Conservation (phyloP, 2,797 vertebrate genomes). For the Diplodus puntazzo region DNA sequence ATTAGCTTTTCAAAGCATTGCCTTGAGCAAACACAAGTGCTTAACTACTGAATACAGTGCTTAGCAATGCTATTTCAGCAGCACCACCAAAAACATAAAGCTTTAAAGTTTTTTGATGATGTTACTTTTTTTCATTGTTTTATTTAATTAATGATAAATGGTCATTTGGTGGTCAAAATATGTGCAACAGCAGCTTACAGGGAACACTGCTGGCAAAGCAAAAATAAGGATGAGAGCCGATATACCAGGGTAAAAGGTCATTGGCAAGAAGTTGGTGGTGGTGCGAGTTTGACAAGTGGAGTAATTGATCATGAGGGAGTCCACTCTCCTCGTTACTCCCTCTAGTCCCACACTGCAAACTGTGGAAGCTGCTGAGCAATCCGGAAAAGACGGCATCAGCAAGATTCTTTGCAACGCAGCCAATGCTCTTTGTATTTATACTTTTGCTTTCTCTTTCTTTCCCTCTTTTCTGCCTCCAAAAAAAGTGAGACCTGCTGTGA, state of each 20-base stretch:
- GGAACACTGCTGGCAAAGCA: slow-evolving; percentile 50
- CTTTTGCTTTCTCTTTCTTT: neutral
- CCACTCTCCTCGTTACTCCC: slow-evolving; percentile 63
- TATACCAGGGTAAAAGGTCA: slow-evolving; percentile 68
- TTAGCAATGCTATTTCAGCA: neutral
- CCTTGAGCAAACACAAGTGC: neutral
- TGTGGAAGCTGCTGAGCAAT: slow-evolving; percentile 60
- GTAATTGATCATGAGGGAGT: slow-evolving; percentile 84
- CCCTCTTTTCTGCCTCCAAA: slow-evolving; percentile 4
- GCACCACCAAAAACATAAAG: neutral
- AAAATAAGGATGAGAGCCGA: slow-evolving; percentile 37
- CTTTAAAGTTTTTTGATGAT: neutral
- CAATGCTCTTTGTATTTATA: slow-evolving; percentile 51
- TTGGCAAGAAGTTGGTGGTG: slow-evolving; percentile 61
- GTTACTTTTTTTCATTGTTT: neutral
- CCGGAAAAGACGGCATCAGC: slow-evolving; percentile 61
- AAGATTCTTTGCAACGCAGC: slow-evolving; percentile 51
- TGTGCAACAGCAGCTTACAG: slow-evolving; percentile 29
- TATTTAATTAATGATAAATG: neutral
- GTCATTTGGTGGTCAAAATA: slow-evolving; percentile 13
- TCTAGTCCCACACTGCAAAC: slow-evolving; percentile 44
- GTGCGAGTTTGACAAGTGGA: slow-evolving; percentile 68
- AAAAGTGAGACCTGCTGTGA: slow-evolving; percentile 38
- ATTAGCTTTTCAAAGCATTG: neutral
- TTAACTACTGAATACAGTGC: neutral